Evolutionary conservation across 2,113 vertebrate species (phyloP), one percentile per base, ranked within the genome.

Genomic region (Cygnus buccinator): DNA sequence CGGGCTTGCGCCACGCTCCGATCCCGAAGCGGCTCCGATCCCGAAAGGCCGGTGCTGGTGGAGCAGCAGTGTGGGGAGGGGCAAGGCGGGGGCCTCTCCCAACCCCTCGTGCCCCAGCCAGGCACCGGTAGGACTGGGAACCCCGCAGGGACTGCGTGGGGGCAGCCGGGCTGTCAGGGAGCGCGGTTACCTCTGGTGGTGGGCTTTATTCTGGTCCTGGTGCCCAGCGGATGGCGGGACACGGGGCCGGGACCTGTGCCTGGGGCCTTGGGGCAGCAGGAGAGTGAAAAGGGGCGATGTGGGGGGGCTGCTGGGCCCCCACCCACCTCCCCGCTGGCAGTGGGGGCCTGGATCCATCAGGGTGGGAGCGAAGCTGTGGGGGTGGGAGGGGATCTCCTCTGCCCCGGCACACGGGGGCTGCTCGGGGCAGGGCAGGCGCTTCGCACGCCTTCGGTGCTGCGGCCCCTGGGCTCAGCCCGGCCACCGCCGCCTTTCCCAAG

Each of bases 231-330:
- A 10, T 25, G 73, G 59, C 46, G 63, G 3, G 63, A 17, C 48
- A 4, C 10, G 3, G 67, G 43, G 5, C 11, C 2, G 5, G 7
- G 37, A 55, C 39, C 52, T 43, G 21, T 0, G 0, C 57, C 54
- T 2, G 0, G 2, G 21, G 65, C 61, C 74, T 50, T 58, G 78
- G 29, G 61, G 55, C 78, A 17, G 35, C 23, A 8, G 5, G 21
- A 17, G 35, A 16, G 16, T 28, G 39, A 19, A 25, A 65, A 9
- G 22, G 6, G 43, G 43, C 22, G 31, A 10, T 25, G 2, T 25
- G 66, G 31, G 43, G 21, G 28, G 23, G 44, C 25, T 10, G 31
- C 58, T 41, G 52, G 52, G 52, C 52, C 15, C 7, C 26, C 26
- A 55, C 4, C 52, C 26, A 29, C 52, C 52, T 54, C 52, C 52